A percentile compares a stretch with the other conserved stretches of the same genome.
Conservation (phyloP, 2,797 vertebrate species). For the Enteromius paludinosus region DNA sequence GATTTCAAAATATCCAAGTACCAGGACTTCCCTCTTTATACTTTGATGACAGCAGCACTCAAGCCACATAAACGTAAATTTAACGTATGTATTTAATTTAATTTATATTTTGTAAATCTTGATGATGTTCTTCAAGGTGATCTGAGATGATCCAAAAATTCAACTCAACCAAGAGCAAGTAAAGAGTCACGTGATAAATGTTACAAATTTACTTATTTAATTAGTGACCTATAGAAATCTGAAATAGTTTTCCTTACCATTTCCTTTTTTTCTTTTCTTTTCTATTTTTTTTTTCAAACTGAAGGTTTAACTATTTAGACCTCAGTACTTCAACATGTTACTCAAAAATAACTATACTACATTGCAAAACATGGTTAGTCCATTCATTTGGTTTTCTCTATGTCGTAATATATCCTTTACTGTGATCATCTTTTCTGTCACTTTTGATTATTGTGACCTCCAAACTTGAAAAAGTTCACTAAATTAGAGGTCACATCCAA, state of each 20-base stretch:
- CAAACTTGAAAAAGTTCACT: background rate
- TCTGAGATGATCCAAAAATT: background rate
- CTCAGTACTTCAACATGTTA: background rate
- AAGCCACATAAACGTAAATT: background rate
- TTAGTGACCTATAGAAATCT: background rate
- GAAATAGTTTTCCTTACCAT: background rate
- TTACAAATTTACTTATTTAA: background rate
- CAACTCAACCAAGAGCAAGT: background rate
- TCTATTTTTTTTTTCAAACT: background rate
- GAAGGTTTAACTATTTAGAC: background rate
- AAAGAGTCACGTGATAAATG: background rate
- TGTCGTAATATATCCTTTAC: background rate
- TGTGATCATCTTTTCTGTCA: background rate
- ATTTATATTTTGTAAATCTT: background rate
- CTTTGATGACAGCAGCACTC: background rate
- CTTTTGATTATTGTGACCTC: background rate
- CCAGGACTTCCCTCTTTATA: background rate
- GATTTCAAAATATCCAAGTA: background rate
- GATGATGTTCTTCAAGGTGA: background rate
- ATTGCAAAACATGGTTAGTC: background rate
- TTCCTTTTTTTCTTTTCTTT: background rate
- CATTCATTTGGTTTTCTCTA: background rate
- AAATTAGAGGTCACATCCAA: constrained; percentile 5
- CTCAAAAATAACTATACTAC: background rate
- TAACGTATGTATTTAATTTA: background rate